phyloP scores from a whole-genome alignment of 2,797 vertebrate species.

The Crossoptilon crossoptilon region DNA sequence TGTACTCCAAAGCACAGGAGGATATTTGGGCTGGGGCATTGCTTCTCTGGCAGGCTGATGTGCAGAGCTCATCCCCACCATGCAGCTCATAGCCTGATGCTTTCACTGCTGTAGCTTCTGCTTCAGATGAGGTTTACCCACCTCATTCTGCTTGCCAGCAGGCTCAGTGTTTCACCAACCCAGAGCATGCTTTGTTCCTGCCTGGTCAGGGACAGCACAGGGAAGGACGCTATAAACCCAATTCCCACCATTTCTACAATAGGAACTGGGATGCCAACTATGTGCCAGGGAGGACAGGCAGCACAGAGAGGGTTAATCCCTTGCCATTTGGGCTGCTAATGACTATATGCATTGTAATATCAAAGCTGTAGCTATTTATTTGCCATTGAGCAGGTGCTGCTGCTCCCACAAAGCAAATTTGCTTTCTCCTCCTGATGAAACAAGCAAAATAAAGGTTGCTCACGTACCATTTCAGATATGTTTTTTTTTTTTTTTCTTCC shows the following conservation, averaged over 20 bases:
- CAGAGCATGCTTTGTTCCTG: background rate
- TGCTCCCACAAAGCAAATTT: slow-evolving; percentile 78
- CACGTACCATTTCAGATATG: slow-evolving; percentile 49
- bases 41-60: background rate
- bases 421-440: slow-evolving; percentile 72
- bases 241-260: background rate
- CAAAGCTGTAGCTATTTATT: slow-evolving; percentile 67
- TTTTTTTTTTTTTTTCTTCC: background rate
- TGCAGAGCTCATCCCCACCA: background rate
- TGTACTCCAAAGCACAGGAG: background rate
- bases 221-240: background rate
- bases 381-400: slow-evolving; percentile 73
- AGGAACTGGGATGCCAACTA: background rate
- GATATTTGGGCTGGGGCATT: background rate
- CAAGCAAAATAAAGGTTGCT: slow-evolving; percentile 71
- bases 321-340: slow-evolving; percentile 52
- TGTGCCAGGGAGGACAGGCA: background rate
- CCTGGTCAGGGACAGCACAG: background rate
- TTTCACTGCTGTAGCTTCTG: background rate
- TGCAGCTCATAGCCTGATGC: background rate
- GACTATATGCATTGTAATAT: slow-evolving; percentile 57
- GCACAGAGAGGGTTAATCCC: slow-evolving; percentile 35
- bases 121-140: background rate
- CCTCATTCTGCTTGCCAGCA: background rate
- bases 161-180: background rate